phyloP scores from a whole-genome alignment of 1,140 invertebrate genomes.

The Pseudomyrmex flavicornis region DNA sequence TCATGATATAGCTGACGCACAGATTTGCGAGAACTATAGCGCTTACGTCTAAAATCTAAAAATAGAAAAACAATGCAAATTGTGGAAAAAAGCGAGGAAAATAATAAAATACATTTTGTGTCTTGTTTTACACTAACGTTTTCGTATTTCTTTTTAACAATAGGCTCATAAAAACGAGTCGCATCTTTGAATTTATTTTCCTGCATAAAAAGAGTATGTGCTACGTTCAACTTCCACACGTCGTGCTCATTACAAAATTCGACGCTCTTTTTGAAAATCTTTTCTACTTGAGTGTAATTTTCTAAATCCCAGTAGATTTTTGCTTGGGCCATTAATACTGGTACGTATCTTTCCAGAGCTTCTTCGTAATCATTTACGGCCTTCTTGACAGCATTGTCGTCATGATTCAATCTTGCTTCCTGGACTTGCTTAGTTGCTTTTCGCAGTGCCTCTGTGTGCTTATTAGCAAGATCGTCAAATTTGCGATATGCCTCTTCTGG shows the following conservation, averaged over 20 bases:
- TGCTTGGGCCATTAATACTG: conserved; percentile 99
- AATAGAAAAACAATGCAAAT: not conserved
- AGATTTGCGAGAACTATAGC: conserved; percentile 99
- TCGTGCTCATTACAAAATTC: conserved; percentile 99
- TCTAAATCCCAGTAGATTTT: conserved; percentile 99
- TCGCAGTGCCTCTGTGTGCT: conserved; percentile 95
- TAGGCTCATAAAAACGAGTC: conserved; percentile 98
- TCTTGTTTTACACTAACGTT: conserved; percentile 87
- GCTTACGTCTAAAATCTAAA: conserved; percentile 95
- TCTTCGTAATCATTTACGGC: conserved; percentile 97
- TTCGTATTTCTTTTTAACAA: conserved; percentile 98
- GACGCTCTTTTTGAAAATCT: conserved; percentile 97
- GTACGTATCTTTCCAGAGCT: conserved; percentile 94
- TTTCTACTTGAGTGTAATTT: conserved; percentile 97
- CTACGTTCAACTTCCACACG: conserved; percentile 98
- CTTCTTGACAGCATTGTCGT: conserved; percentile 95
- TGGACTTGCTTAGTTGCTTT: conserved; percentile 97
- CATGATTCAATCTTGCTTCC: conserved; percentile 94
- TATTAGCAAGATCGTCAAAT: conserved; percentile 97
- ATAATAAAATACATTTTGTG: not conserved
- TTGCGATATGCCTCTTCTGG: conserved; percentile 98
- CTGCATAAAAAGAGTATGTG: conserved; percentile 99
- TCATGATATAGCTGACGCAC: conserved; percentile 99
- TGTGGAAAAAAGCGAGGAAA: not conserved
- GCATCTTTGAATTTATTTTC: conserved; percentile 99